Evolutionary conservation across 2,113 vertebrate genomes (phyloP), one percentile per base, ranked within the genome.

Genomic region (Syngnathus scovelli): DNA sequence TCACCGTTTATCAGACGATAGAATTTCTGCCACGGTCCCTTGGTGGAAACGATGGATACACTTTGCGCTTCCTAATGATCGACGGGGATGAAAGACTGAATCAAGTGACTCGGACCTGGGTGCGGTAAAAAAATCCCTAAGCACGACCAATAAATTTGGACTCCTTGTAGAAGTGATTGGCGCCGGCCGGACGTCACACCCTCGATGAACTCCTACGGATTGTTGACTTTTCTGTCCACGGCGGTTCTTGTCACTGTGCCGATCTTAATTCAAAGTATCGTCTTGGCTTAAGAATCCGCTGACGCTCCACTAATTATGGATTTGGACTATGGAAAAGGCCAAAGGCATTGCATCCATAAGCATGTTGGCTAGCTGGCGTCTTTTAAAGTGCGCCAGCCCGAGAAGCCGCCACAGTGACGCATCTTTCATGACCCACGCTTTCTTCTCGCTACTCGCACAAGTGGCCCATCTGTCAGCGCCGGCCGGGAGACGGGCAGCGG

Each of bases 391-490:
- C 58, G 60, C 66, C 73, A 18, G 54, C 60, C 59, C 46, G 48
- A 75, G 70, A 71, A 61, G 52, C 48, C 55, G 6, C 59, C 70
- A 75, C 79, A 65, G 68, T 78, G 73, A 59, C 72, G 52, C 52
- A 70, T 36, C 55, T 74, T 78, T 66, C 69, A 70, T 11, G 78
- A 74, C 64, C 64, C 78, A 66, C 51, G 75, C 70, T 85, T 85
- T 81, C 76, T 80, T 83, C 76, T 48, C 1, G 73, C 78, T 83
- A 64, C 82, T 85, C 70, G 77, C 68, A 75, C 48, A n/a, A 78
- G 81, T 71, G 67, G 74, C 68, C 74, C 62, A 75, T 85, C 79
- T 86, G 68, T 82, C 78, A 80, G 80, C 44, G 69, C 78, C 37
- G 21, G 68, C 79, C 37, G 27, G 68, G 65, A 72, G 74, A 64